Conservation (phyloP, 2,888 invertebrate genomes). For the Aplocera efformata region DNA sequence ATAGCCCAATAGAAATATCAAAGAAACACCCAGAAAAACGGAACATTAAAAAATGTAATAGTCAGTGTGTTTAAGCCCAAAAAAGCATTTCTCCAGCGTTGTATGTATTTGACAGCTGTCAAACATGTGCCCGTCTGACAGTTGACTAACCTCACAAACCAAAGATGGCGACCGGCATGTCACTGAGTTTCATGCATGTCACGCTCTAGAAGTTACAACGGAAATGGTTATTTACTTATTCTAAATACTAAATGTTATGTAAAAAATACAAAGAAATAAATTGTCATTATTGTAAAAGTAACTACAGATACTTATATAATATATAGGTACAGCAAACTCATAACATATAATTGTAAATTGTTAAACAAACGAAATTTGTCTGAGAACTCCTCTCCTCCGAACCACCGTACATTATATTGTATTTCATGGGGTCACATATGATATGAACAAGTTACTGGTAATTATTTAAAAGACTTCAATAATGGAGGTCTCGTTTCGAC, state of each 20-base stretch:
- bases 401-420: no score
- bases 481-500: no score
- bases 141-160: conserved; percentile 67
- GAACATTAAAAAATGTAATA: no score
- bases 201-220: conserved; percentile 72
- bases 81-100: conserved; percentile 17
- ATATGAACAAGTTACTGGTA: no score
- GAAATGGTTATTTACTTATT: conserved; percentile 28
- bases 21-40: no score
- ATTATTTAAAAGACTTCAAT: no score
- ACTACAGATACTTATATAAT: conserved; percentile 2
- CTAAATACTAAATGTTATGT: conserved; percentile 14
- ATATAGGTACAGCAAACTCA: conserved; percentile 13
- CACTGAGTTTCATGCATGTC: conserved; percentile 73
- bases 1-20: not conserved
- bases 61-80: no score
- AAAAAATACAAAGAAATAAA: conserved; percentile 4
- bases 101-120: conserved; percentile 37
- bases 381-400: no score
- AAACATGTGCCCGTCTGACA: conserved; percentile 49
- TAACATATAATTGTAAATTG: no score
- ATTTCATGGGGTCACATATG: no score
- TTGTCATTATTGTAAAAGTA: no score
- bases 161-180: conserved; percentile 65
- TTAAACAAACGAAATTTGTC: no score